A percentile compares a stretch with the other conserved stretches of the same genome.
These are phyloP conservation scores for Petrolisthes cinctipes DNA, from an alignment of 2,888 invertebrate species.

Conservation along the genomic window DNA sequence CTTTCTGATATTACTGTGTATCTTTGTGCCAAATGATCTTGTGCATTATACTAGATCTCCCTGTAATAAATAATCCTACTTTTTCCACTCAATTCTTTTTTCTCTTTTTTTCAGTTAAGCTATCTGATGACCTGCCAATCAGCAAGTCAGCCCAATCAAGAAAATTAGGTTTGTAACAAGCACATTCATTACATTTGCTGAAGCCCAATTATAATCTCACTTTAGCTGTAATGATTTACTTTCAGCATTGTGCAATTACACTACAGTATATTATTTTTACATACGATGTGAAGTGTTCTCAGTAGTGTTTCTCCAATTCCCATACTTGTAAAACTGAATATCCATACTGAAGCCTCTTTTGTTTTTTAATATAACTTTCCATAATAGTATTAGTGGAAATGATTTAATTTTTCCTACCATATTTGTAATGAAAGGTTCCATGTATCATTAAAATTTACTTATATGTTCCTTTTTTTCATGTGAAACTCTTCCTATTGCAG, in stretches of 20 bases:
- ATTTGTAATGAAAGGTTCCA: conserved; percentile 15
- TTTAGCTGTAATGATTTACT: not conserved
- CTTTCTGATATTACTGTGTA: too few species aligned
- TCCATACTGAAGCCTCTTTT: not conserved
- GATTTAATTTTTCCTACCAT: not conserved
- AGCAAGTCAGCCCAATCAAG: not conserved
- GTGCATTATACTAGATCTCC: too few species aligned
- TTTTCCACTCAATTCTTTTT: too few species aligned
- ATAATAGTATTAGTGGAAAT: not conserved
- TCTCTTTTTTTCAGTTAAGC: not conserved
- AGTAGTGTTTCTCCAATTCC: not conserved
- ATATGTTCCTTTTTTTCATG: too few species aligned
- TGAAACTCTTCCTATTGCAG: too few species aligned
- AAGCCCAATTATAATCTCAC: not conserved
- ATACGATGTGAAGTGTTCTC: too few species aligned
- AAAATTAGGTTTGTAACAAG: not conserved
- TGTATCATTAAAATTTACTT: too few species aligned
- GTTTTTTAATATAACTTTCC: not conserved
- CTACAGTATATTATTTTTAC: too few species aligned
- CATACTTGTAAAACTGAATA: not conserved
- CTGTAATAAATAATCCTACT: too few species aligned
- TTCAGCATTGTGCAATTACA: not conserved
- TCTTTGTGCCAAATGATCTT: too few species aligned
- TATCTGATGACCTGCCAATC: not conserved
- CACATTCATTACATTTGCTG: not conserved